A percentile compares a stretch with the other conserved stretches of the same genome.
phyloP scores from a whole-genome alignment of 2,113 vertebrate species.

The Planiliza haematocheilus region DNA sequence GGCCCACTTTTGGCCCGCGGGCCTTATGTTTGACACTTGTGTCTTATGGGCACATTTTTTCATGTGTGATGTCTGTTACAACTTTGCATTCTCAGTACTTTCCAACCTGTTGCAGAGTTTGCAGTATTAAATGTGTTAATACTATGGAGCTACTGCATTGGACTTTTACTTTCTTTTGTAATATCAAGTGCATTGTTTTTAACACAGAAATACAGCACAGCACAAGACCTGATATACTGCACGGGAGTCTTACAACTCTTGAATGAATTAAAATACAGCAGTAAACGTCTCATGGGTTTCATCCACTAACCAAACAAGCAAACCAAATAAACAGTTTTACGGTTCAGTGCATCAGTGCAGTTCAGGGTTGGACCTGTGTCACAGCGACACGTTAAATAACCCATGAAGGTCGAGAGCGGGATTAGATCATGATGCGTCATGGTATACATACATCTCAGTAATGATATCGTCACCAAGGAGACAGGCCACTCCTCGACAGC shows the following conservation, averaged over 20 bases:
- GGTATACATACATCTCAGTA: constrained; percentile 26
- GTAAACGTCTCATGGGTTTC: constrained; percentile 4
- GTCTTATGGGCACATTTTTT: background rate
- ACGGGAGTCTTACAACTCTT: constrained; percentile 7
- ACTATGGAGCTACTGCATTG: background rate
- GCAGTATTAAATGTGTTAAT: background rate
- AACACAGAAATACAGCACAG: constrained; percentile 3
- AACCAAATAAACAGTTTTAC: constrained; percentile 20
- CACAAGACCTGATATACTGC: constrained; percentile 7
- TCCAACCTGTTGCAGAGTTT: constrained; percentile 21
- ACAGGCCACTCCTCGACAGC: constrained; percentile 25
- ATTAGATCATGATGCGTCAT: constrained; percentile 34
- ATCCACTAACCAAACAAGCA: constrained; percentile 27
- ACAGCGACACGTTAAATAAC: background rate
- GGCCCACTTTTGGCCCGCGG: no score
- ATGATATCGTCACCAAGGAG: constrained; percentile 35
- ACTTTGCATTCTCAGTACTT: constrained; percentile 27
- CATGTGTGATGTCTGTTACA: constrained; percentile 11
- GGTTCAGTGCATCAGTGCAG: background rate
- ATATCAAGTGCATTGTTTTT: constrained; percentile 23
- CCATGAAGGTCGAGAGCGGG: constrained; percentile 46
- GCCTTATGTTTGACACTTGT: no score
- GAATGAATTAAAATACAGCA: constrained; percentile 10
- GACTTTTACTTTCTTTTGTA: constrained; percentile 15
- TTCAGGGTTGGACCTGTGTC: constrained; percentile 5